Base-by-base conservation (phyloP, 92 coral and sea anemone genomes). In the Actinostola sp. region DNA sequence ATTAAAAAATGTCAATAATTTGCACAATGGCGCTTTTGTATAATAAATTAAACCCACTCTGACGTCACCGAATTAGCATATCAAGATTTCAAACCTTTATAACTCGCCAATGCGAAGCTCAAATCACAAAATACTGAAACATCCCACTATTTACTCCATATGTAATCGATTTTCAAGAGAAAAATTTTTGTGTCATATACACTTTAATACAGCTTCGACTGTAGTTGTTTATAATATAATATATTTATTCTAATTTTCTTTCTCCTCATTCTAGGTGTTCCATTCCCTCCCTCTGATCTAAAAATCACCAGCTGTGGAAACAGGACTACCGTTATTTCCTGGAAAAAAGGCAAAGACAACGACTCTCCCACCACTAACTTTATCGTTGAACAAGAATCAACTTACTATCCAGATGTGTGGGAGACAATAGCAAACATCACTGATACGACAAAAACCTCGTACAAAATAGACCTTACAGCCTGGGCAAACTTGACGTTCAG, bases 401-500 rank as follows among this genome's bases (percentile, higher is more conserved):
- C 65, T 0, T 77, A 54, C 49, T 65, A 65, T 4, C 86, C 84
- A 0, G 65, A 73, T 16, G 79, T 62, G 19, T 89, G 79, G 79
- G 42, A 19, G 12, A 17, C 66, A 3, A 49, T 82, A 48, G 72
- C 20, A 27, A 81, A 75, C 45, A 86, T 90, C 14, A 71, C 80
- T 31, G 27, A 87, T 30, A 81, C 86, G 11, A 63, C 51, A 24
- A 69, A 35, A 0, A 81, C 77, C 21, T 59, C 80, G 0, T 44
- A 62, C 9, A 19, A 30, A 2, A 50, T 81, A 14, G 23, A 70
- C 0, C 84, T 93, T 13, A 76, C 98, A 41, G 80, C 89, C 4
- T 85, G 85, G 80, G 88, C 94, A 0, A 34, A 52, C 11, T 76
- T 91, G 66, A 77, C 89, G 23, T 93, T 93, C 72, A 88, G 97